Conservation (phyloP, 2,113 vertebrate species). For the Paramormyrops kingsleyae region DNA sequence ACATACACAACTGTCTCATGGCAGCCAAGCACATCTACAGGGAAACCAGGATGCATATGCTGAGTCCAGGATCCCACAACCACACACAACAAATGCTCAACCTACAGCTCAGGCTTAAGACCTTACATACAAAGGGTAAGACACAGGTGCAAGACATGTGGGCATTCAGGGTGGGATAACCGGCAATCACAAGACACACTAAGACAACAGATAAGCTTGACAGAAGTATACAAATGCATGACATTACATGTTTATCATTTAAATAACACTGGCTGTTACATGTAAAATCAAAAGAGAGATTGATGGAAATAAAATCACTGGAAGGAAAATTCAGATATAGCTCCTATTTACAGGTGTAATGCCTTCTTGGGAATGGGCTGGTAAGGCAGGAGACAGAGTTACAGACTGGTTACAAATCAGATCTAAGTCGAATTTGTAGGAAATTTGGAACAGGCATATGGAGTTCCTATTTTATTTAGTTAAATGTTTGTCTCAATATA, state of each 20-base stretch:
- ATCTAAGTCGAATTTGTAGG: not conserved
- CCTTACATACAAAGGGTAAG: not conserved
- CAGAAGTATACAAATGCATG: not conserved
- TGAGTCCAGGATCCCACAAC: not conserved
- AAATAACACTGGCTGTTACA: not conserved
- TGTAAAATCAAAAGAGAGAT: not conserved
- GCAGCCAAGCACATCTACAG: not conserved
- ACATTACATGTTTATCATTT: not conserved
- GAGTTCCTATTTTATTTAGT: too few relatives aligned
- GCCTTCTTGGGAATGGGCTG: not conserved
- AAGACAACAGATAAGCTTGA: not conserved
- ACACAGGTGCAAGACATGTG: not conserved
- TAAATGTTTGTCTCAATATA: not conserved
- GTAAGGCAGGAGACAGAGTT: not conserved
- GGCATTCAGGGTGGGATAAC: not conserved
- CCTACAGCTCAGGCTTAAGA: not conserved
- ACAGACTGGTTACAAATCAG: not conserved
- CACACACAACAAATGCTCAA: not conserved
- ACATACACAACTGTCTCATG: not conserved
- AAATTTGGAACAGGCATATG: not conserved
- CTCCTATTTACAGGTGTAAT: not conserved
- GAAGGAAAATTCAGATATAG: not conserved
- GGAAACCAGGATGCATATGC: not conserved
- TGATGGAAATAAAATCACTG: not conserved
- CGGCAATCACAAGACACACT: not conserved